phyloP scores from a whole-genome alignment of 1,140 invertebrate species.

The Caenorhabditis elegans region WBcel235 BX284602.5:9361501-9362000 shows the following conservation, averaged over 20 bases:
- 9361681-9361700: constrained; percentile 58
- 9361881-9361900: not conserved
- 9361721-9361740: not conserved
- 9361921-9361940: too few species aligned
- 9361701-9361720: constrained; percentile 47
- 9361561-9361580: too few species aligned
- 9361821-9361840: constrained; percentile 27
- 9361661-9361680: constrained; percentile 60
- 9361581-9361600: too few species aligned
- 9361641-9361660: constrained; percentile 63
- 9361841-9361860: constrained; percentile 38
- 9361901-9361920: too few species aligned
- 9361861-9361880: not conserved
- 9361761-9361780: constrained; percentile 16
- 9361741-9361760: not conserved
- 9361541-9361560: too few species aligned
- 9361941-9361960: too few species aligned
- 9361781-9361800: constrained; percentile 25
- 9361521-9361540: too few species aligned
- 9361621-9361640: too few species aligned
- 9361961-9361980: not conserved
- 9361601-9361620: too few species aligned
- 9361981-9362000: not conserved
- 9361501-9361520: too few species aligned
- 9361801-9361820: constrained; percentile 30